A percentile compares a stretch with the other conserved stretches of the same genome.
Conservation (phyloP, 2,113 vertebrate species). For the Eidolon helvum region DNA sequence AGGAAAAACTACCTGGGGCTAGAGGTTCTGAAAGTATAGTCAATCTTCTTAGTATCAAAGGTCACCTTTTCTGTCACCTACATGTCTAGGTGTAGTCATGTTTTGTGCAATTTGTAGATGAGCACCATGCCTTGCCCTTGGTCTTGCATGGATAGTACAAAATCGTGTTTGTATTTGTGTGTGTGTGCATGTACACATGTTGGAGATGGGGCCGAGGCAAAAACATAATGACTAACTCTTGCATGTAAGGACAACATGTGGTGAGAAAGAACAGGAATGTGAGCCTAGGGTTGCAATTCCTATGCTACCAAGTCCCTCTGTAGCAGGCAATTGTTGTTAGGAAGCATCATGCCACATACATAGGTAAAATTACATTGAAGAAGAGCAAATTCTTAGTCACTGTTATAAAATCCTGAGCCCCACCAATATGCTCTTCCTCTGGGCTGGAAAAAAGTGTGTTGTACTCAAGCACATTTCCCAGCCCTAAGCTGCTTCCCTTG, state of each 20-base stretch:
- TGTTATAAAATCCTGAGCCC: neutral
- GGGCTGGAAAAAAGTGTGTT: neutral
- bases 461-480: neutral
- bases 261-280: neutral
- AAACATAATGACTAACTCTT: neutral
- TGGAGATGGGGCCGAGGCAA: neutral
- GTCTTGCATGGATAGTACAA: neutral
- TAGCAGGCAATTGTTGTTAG: neutral
- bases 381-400: neutral
- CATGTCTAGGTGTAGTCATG: neutral
- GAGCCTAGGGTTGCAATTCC: neutral
- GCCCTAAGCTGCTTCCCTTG: neutral
- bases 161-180: neutral
- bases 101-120: neutral
- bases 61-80: neutral
- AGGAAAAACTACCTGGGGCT: neutral
- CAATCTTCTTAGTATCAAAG: neutral
- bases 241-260: neutral
- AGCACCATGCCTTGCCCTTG: neutral
- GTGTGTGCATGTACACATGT: neutral
- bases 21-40: neutral
- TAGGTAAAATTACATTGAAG: neutral
- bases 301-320: neutral
- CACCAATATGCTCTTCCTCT: accelerated
- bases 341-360: neutral